Conservation (phyloP, 2,797 vertebrate species). For the Miichthys miiuy region DNA sequence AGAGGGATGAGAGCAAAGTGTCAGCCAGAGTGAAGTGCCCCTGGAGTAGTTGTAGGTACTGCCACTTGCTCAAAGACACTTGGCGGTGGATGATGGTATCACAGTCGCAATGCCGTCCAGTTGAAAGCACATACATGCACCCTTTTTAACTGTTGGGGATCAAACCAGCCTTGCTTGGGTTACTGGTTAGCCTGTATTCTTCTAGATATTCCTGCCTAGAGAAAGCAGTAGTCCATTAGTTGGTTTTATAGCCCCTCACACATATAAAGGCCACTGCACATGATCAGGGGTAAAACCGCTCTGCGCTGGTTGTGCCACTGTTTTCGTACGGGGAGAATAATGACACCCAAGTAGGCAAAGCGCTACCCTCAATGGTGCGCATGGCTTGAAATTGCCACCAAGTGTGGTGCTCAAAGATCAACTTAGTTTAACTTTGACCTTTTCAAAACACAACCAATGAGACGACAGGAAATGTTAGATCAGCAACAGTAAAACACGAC, state of each 20-base stretch:
- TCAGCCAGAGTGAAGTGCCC: constrained; percentile 24
- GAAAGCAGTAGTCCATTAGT: not conserved
- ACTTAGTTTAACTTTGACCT: no score
- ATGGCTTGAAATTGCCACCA: no score
- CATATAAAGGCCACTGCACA: no score
- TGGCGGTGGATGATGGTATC: constrained; percentile 9
- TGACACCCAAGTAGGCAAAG: no score
- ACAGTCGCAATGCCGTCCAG: not conserved
- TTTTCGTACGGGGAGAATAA: no score
- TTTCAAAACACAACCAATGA: no score
- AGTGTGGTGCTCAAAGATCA: no score
- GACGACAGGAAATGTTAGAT: no score
- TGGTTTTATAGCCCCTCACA: not conserved
- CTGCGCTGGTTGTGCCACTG: no score
- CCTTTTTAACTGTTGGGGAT: not conserved
- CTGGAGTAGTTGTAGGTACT: constrained; percentile 16
- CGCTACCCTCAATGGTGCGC: no score
- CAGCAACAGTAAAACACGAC: no score
- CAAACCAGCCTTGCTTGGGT: not conserved
- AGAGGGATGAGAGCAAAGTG: constrained; percentile 15
- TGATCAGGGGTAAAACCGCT: no score
- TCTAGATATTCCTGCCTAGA: not conserved
- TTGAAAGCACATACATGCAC: constrained; percentile 1
- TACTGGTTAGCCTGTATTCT: not conserved
- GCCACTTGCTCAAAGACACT: constrained; percentile 34